Evolutionary conservation across 2,888 invertebrate species (phyloP), one percentile per base, ranked within the genome.

Genomic region (Galerucella pusilla): DNA sequence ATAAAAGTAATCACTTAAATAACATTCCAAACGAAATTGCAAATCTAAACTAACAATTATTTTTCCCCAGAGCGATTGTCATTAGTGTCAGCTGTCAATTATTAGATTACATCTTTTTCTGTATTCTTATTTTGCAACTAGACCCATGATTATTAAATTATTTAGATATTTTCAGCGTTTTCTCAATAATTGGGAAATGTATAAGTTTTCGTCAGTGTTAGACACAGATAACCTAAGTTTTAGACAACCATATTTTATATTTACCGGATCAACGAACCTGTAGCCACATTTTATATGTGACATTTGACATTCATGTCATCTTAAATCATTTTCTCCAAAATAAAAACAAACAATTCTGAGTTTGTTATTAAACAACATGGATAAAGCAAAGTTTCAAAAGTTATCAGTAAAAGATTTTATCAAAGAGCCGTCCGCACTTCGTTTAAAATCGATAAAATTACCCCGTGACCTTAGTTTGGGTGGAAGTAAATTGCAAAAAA

Each of bases 401-500:
- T 20, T 79, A 5, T 67, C n/a, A n/a, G 45, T 76, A 11, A 75
- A 69, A 45, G 66, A 75, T 71, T 75, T 74, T 70, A 61, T 74
- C 12, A 72, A 75, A 54, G 73, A 69, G 12, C 57, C 69, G 14
- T 12, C 74, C n/a, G 25, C 73, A 12, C 54, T 71, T 3, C 82
- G 87, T 71, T 76, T 88, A 65, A 80, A 84, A 68, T 86, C 87
- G 2, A 79, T 87, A 20, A 83, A 82, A 74, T 67, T 84, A 28
- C 85, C 86, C 2, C 79, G 87, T 73, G 87, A 88, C 78, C 77
- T 88, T 49, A 87, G 83, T 76, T 80, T 88, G 45, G 86, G 86
- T 12, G 85, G 85, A 16, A 82, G 83, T 3, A 86, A 86, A 76
- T 81, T 83, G 10, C 81, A 83, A 7, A 86, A 86, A 77, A 86